Conservation (phyloP, 2,113 vertebrate genomes). For the Calcarius ornatus region DNA sequence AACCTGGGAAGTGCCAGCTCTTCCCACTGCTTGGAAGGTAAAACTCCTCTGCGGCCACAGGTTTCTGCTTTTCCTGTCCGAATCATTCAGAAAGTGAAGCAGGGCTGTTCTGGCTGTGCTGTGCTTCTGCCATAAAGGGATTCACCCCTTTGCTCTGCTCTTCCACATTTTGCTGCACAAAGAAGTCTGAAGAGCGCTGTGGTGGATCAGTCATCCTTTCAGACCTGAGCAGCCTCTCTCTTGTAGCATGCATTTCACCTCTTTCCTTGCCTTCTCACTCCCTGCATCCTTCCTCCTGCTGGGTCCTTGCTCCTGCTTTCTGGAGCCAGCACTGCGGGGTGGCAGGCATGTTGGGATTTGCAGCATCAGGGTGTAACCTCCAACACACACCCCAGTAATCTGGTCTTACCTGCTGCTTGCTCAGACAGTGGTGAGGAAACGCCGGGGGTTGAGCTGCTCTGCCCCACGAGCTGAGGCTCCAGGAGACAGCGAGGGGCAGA, state of each 20-base stretch:
- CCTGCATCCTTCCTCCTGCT: not conserved
- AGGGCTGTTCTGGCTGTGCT: not conserved
- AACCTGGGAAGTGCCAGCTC: not conserved
- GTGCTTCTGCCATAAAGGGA: not conserved
- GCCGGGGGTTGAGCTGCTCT: not conserved
- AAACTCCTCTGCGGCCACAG: not conserved
- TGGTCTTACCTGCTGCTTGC: conserved; percentile 64
- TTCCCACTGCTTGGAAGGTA: rapidly evolving
- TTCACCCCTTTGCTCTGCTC: not conserved
- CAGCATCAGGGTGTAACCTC: conserved; percentile 53
- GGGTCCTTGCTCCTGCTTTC: not conserved
- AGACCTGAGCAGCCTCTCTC: not conserved
- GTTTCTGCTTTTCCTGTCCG: not conserved
- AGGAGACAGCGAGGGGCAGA: not conserved
- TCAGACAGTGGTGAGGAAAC: not conserved
- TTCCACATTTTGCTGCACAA: not conserved
- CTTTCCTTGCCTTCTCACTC: not conserved
- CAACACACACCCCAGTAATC: conserved; percentile 41
- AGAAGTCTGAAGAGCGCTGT: not conserved
- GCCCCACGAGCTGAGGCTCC: not conserved
- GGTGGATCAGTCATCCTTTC: not conserved
- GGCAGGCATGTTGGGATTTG: conserved; percentile 57
- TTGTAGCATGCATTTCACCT: not conserved
- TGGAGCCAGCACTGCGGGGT: not conserved
- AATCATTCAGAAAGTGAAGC: not conserved